Percentiles rank a stretch among this genome's conserved stretches.
phyloP scores from a whole-genome alignment of 2,113 vertebrate species.

The Pseudorectes ferrugineus region DNA sequence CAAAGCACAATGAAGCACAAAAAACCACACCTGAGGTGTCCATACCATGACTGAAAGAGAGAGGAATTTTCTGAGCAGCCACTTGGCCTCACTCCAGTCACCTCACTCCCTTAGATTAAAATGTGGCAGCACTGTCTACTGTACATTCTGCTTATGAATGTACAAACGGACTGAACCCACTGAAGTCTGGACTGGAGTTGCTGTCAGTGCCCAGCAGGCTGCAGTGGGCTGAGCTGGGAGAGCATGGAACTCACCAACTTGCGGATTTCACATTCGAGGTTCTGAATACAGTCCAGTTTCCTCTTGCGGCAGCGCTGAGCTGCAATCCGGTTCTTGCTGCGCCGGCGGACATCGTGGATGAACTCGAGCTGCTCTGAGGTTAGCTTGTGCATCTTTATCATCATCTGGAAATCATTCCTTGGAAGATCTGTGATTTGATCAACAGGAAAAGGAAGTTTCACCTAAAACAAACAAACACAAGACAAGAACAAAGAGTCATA shows the following conservation, averaged over 20 bases:
- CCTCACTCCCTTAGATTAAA: not conserved
- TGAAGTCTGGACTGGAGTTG: not conserved
- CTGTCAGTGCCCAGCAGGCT: not conserved
- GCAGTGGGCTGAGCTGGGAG: accelerated
- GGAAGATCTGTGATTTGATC: conserved; percentile 99
- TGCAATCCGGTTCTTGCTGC: conserved; percentile 98
- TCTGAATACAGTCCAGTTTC: conserved; percentile 98
- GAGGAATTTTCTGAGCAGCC: not conserved
- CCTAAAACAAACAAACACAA: conserved; percentile 74
- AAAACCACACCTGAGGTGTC: not conserved
- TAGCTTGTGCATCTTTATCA: conserved; percentile 99
- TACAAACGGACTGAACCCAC: not conserved
- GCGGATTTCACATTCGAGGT: conserved; percentile 97
- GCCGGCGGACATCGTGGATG: conserved; percentile 92
- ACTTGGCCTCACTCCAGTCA: not conserved
- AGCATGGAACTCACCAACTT: conserved; percentile 81
- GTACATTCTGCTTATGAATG: not conserved
- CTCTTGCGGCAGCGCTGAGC: conserved; percentile 98
- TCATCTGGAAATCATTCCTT: conserved; percentile 99
- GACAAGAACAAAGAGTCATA: conserved; percentile 5
- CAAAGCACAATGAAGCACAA: not conserved
- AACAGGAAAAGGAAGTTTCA: conserved; percentile 98
- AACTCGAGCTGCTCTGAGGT: conserved; percentile 98
- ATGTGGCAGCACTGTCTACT: not conserved
- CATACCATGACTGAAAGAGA: not conserved